Evolutionary conservation across 1,140 invertebrate species (phyloP).

Genomic region (Caenorhabditis brenneri): DNA sequence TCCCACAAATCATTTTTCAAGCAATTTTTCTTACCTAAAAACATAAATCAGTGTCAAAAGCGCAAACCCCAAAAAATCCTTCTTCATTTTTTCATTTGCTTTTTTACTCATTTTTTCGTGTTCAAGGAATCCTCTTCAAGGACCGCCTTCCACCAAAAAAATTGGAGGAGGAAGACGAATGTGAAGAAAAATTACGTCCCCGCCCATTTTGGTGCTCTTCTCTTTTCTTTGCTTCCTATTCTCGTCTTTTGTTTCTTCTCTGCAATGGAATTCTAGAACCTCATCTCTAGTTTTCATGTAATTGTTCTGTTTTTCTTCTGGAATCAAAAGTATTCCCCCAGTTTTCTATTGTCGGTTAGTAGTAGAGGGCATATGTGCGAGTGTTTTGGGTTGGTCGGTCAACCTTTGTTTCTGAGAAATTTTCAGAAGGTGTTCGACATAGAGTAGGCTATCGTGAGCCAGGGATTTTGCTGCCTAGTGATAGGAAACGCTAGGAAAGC

Average conservation of each 20-base stretch:
- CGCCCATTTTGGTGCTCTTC: constrained; percentile 28
- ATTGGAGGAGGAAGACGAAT: background rate
- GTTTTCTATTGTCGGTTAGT: background rate
- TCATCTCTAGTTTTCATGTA: background rate
- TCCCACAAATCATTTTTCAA: background rate
- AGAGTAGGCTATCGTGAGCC: too few species aligned
- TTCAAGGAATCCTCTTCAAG: too few species aligned
- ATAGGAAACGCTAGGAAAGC: too few species aligned
- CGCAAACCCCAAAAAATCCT: background rate
- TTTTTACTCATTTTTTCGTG: background rate
- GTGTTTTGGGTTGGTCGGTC: background rate
- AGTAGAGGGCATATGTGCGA: background rate
- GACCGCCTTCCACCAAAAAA: constrained; percentile 33
- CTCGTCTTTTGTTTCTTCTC: background rate
- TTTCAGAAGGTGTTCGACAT: too few species aligned
- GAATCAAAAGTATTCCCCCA: background rate
- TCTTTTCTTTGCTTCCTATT: background rate
- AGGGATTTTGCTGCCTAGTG: too few species aligned
- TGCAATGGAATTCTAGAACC: background rate
- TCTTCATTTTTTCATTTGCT: background rate
- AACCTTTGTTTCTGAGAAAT: too few species aligned
- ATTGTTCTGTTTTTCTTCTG: background rate
- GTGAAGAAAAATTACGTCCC: constrained; percentile 28
- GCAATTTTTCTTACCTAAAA: background rate
- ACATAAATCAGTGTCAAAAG: background rate